Evolutionary conservation across 1,140 invertebrate genomes (phyloP).

Genomic region (Pantala flavescens): DNA sequence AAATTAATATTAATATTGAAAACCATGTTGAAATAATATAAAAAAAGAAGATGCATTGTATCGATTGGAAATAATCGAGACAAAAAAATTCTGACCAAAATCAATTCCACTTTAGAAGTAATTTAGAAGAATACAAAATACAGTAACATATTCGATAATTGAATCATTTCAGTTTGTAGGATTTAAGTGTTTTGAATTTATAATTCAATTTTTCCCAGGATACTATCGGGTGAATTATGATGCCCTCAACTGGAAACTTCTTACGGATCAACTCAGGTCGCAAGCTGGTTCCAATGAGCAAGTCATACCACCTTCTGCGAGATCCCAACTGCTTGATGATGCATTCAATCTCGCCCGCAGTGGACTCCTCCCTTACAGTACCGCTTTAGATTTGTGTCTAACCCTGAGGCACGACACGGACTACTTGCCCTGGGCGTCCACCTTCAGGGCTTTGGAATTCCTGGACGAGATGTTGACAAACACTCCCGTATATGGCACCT

Average conservation of each 20-base stretch:
- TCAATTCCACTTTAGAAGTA: no score
- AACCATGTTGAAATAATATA: no score
- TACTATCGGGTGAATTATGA: slow-evolving; percentile 57
- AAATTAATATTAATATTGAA: no score
- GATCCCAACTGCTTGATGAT: slow-evolving; percentile 52
- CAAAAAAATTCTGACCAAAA: no score
- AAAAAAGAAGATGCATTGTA: no score
- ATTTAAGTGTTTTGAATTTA: no score
- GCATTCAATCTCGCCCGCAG: slow-evolving; percentile 43
- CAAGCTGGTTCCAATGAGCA: slow-evolving; percentile 36
- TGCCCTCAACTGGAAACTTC: slow-evolving; percentile 44
- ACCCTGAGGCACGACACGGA: slow-evolving; percentile 51
- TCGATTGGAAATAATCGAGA: no score
- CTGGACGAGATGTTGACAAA: slow-evolving; percentile 35
- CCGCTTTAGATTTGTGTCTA: slow-evolving; percentile 43
- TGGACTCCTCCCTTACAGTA: slow-evolving; percentile 32
- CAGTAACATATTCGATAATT: no score
- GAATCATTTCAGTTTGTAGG: no score
- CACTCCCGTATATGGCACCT: slow-evolving; percentile 28
- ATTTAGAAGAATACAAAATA: no score
- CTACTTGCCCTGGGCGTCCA: slow-evolving; percentile 53
- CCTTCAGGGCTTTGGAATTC: slow-evolving; percentile 33
- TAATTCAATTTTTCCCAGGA: slow-evolving; percentile 36
- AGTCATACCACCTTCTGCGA: slow-evolving; percentile 38
- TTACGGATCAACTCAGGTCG: slow-evolving; percentile 39